A percentile compares a stretch with the other conserved stretches of the same genome.
Conservation (phyloP, 2,888 invertebrate species). For the Hydriomena furcata region DNA sequence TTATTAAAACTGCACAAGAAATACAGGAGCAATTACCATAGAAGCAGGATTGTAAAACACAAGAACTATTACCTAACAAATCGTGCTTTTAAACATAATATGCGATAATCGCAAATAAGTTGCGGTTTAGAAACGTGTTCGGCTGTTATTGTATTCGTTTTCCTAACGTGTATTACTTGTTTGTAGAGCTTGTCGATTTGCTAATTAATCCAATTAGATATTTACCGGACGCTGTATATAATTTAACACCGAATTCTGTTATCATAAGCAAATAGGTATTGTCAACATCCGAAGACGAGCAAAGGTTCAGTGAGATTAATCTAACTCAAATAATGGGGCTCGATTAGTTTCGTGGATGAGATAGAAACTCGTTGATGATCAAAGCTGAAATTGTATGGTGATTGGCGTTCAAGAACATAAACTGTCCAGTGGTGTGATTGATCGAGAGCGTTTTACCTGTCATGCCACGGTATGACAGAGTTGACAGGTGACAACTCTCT, state of each 20-base stretch:
- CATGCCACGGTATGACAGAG: no score
- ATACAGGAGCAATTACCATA: constrained; percentile 6
- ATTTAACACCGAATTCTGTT: background rate
- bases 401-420: background rate
- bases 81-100: constrained; percentile 27
- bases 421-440: no score
- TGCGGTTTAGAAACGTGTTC: constrained; percentile 19
- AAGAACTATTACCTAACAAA: constrained; percentile 17
- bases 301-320: background rate
- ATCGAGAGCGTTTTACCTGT: no score
- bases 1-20: no score
- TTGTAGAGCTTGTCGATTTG: constrained; percentile 1
- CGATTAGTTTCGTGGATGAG: no score
- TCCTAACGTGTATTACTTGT: constrained; percentile 7
- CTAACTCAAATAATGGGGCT: no score
- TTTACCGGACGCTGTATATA: constrained; percentile 13
- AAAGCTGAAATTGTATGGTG: background rate
- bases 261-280: constrained; percentile 2
- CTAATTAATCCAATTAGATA: constrained; percentile 16
- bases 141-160: constrained; percentile 9
- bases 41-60: constrained; percentile 1
- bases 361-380: no score
- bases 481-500: no score
- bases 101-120: constrained; percentile 23
- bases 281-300: background rate